These are phyloP conservation scores for Pseudorhombus dupliciocellatus DNA, from an alignment of 2,113 vertebrate species.

Conservation along the genomic window DNA sequence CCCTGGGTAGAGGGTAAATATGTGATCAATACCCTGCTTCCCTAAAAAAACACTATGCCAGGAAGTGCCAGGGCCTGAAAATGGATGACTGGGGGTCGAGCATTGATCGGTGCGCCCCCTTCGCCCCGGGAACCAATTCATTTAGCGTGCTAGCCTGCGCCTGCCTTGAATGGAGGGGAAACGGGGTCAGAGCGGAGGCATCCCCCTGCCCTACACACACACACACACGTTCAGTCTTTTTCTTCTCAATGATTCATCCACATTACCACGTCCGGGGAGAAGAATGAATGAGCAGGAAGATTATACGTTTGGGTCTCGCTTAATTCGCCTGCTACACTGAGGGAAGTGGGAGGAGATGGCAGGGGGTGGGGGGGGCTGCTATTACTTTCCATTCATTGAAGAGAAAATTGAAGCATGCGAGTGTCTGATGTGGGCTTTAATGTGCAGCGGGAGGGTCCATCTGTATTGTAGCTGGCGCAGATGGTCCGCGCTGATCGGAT, in stretches of 20 bases:
- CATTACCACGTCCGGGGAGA: constrained; percentile 42
- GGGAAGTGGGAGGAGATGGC: constrained; percentile 16
- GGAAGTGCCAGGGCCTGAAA: constrained; percentile 61
- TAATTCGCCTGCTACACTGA: constrained; percentile 44
- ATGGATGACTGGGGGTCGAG: constrained; percentile 47
- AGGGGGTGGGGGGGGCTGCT: constrained; percentile 40
- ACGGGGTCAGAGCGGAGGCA: constrained; percentile 56
- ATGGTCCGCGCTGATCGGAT: constrained; percentile 54
- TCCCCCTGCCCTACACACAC: not conserved
- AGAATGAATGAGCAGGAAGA: constrained; percentile 53
- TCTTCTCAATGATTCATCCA: constrained; percentile 58
- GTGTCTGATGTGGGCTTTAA: constrained; percentile 68
- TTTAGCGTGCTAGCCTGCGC: constrained; percentile 38
- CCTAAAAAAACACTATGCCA: constrained; percentile 29
- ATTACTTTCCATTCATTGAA: constrained; percentile 73
- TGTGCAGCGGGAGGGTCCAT: constrained; percentile 57
- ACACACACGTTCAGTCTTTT: constrained; percentile 28
- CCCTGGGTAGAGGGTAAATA: constrained; percentile 24
- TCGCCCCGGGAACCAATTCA: constrained; percentile 66
- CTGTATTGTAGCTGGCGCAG: constrained; percentile 65
- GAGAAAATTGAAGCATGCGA: constrained; percentile 64
- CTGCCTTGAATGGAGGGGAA: constrained; percentile 46
- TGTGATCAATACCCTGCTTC: constrained; percentile 53
- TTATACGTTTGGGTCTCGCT: constrained; percentile 52
- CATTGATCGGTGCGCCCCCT: constrained; percentile 59